These are phyloP conservation scores for Stegastes partitus DNA, from an alignment of 2,113 vertebrate genomes.

Conservation along the genomic window DNA sequence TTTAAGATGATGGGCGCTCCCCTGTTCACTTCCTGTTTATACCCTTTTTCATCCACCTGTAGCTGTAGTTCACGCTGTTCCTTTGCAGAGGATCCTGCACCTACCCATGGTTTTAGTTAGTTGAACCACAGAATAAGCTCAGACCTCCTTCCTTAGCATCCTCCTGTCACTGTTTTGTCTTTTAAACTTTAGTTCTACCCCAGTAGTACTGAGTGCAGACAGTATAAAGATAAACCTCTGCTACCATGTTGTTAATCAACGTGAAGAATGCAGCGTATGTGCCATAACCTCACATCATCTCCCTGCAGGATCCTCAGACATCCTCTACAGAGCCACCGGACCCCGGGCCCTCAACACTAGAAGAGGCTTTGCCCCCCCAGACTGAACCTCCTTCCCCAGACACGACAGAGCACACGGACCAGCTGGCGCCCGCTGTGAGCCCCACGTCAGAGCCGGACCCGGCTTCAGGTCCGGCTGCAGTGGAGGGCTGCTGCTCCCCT, in stretches of 20 bases:
- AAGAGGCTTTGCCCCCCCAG: constrained; percentile 20
- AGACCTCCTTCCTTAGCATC: constrained; percentile 5
- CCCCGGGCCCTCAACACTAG: constrained; percentile 45
- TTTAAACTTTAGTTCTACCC: background rate
- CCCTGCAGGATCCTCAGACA: constrained; percentile 70
- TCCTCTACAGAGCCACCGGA: constrained; percentile 59
- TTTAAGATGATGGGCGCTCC: constrained; percentile 7
- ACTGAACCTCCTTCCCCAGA: constrained; percentile 26
- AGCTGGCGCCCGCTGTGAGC: constrained; percentile 4
- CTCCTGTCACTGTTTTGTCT: background rate
- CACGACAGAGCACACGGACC: constrained; percentile 10
- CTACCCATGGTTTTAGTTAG: background rate
- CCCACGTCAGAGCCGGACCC: background rate
- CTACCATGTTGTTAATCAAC: background rate
- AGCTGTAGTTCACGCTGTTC: constrained; percentile 7
- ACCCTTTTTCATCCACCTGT: constrained; percentile 3
- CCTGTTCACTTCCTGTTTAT: background rate
- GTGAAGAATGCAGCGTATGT: background rate
- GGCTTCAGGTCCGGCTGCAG: constrained; percentile 10
- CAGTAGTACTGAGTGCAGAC: background rate
- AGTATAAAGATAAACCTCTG: background rate
- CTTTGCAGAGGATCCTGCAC: background rate
- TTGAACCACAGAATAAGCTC: background rate
- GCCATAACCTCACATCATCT: background rate
- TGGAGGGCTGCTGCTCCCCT: constrained; percentile 22